A percentile compares a stretch with the other conserved stretches of the same genome.
phyloP scores from a whole-genome alignment of 1,140 invertebrate genomes.

The Achatina immaculata region DNA sequence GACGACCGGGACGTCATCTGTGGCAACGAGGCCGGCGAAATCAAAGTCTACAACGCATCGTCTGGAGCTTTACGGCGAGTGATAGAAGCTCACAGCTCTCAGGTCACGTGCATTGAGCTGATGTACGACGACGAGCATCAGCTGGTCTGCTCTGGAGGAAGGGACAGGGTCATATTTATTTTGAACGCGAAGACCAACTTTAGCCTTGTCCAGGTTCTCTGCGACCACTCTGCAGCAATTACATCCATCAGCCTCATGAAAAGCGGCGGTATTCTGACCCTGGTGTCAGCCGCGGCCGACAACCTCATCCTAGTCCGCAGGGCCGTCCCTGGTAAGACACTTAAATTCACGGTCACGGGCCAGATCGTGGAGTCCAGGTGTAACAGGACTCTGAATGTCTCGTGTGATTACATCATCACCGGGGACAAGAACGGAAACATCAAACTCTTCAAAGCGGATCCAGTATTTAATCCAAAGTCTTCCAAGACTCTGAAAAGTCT shows the following conservation, averaged over 20 bases:
- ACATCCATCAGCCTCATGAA: constrained; percentile 16
- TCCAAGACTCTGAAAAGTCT: not conserved
- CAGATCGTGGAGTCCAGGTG: not conserved
- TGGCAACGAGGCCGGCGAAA: constrained; percentile 18
- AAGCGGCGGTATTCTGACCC: constrained; percentile 8
- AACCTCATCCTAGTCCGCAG: constrained; percentile 8
- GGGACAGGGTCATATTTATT: constrained; percentile 27
- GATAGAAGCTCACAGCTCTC: constrained; percentile 27
- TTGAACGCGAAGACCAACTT: constrained; percentile 22
- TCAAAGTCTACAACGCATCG: constrained; percentile 26
- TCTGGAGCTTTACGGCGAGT: constrained; percentile 8
- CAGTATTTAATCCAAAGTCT: not conserved
- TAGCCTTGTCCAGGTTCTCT: constrained; percentile 23
- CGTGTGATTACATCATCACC: not conserved
- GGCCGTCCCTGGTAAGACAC: not conserved
- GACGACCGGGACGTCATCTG: constrained; percentile 20
- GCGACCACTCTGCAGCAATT: constrained; percentile 27
- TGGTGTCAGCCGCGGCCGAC: constrained; percentile 20
- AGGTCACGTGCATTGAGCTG: constrained; percentile 19
- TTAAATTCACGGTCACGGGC: constrained; percentile 16
- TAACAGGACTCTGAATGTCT: not conserved
- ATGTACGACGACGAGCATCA: constrained; percentile 29
- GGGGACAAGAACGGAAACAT: not conserved
- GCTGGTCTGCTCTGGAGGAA: constrained; percentile 15
- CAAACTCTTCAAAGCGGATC: constrained; percentile 3